phyloP scores from a whole-genome alignment of 2,797 vertebrate genomes.

The Squalus acanthias region DNA sequence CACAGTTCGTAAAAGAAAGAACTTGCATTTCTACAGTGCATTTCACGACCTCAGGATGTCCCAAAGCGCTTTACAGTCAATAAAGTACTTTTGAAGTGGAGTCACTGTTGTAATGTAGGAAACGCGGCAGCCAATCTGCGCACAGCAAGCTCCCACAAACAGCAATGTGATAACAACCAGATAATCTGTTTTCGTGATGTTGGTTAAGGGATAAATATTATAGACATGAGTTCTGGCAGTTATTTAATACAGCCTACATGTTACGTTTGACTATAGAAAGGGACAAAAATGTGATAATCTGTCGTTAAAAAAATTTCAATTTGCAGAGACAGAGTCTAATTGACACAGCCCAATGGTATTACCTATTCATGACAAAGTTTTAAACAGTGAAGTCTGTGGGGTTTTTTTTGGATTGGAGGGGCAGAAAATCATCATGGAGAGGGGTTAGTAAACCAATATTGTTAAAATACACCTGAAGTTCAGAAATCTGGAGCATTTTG shows the following conservation, averaged over 20 bases:
- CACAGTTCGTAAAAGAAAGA: neutral
- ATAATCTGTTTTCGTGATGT: neutral
- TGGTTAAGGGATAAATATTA: neutral
- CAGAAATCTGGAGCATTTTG: neutral
- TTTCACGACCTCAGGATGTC: neutral
- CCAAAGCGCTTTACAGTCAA: neutral
- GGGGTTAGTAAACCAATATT: neutral
- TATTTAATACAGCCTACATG: neutral
- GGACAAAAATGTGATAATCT: neutral
- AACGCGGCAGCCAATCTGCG: neutral
- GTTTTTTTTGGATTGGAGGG: neutral
- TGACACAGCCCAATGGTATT: neutral
- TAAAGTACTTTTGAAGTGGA: neutral
- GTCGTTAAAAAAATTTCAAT: neutral
- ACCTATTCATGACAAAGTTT: neutral
- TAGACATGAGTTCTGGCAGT: neutral
- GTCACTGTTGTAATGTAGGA: neutral
- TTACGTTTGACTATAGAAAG: neutral
- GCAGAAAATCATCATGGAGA: neutral
- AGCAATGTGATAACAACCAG: neutral
- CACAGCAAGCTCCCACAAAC: conserved; percentile 9
- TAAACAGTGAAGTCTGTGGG: neutral
- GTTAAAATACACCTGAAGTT: neutral
- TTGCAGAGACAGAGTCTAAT: neutral
- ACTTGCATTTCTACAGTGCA: neutral